Evolutionary conservation across 2,113 vertebrate genomes (phyloP).

Genomic region (Dicrurus megarhynchus): DNA sequence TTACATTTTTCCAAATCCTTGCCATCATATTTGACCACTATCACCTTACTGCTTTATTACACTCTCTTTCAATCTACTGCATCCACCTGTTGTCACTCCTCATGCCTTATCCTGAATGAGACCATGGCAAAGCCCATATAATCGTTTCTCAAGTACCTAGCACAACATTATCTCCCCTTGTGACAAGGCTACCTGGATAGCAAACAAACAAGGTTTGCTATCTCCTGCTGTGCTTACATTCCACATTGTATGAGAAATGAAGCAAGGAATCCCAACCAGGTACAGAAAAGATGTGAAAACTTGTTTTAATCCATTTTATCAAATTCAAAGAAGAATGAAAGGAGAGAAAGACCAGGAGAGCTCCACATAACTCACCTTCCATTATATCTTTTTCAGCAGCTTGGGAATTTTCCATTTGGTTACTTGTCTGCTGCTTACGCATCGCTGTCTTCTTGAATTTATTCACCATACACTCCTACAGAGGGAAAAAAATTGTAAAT

Average conservation of each 20-base stretch:
- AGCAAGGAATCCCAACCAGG: background rate
- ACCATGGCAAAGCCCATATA: background rate
- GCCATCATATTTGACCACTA: background rate
- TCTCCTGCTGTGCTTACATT: background rate
- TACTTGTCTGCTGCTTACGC: conserved; percentile 78
- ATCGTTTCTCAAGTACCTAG: background rate
- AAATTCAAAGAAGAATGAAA: background rate
- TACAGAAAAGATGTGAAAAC: background rate
- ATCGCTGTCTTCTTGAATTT: conserved; percentile 86
- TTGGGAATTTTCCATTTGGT: conserved; percentile 74
- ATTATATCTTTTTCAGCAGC: conserved; percentile 79
- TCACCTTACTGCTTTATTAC: background rate
- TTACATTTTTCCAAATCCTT: background rate
- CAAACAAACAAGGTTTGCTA: background rate
- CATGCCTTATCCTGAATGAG: background rate
- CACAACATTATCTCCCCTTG: background rate
- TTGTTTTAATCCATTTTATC: background rate
- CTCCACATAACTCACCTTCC: conserved; percentile 68
- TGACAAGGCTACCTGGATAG: background rate
- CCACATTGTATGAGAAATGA: background rate
- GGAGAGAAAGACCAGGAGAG: background rate
- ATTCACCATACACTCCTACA: conserved; percentile 87
- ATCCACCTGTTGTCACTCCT: background rate
- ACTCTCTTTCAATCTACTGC: background rate
- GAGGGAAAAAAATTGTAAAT: background rate